Evolutionary conservation across 2,797 vertebrate species (phyloP), one percentile per base, ranked within the genome.

Genomic region (Scolopax rusticola): DNA sequence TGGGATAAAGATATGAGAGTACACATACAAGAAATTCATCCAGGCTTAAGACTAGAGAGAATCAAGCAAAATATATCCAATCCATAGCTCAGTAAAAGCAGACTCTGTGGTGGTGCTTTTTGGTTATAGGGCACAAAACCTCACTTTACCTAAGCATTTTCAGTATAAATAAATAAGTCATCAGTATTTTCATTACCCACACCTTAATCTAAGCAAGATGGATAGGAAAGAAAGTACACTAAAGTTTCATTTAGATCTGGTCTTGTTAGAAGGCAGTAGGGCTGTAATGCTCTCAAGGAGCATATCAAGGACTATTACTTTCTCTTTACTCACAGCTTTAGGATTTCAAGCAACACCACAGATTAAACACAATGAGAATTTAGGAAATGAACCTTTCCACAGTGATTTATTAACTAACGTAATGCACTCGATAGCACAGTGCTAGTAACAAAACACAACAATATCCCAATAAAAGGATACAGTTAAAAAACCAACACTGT

Each of bases 321-420:
- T 70, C 70, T 88, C 48, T 85, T 71, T 78, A 96, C 19, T 86
- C 63, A 41, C 86, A 95, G 94, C 87, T 86, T 92, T 38, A 81
- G 68, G 82, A 94, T 94, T 87, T 94, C 90, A 63, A 91, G 84
- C 33, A 97, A 90, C 79, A 79, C 83, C 92, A 68, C 32, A 92
- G 59, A 96, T 82, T 83, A 93, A 95, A 96, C 50, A 64, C 74
- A 93, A 81, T 9, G n/a, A 82, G 68, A 95, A 97, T 90, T 97
- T 89, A 93, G 83, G 96, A 97, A 96, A 95, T 65, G n/a, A 88
- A 96, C 76, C 94, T 97, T 95, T 92, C 96, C 69, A 95, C 4
- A 5, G 61, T 97, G 96, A 98, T 98, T 98, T 98, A 98, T 96
- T 97, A 98, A 98, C 97, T 97, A 97, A 88, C n/a, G 60, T 94